phyloP scores from a whole-genome alignment of 1,140 invertebrate genomes.

The Probaryconus sp. region DNA sequence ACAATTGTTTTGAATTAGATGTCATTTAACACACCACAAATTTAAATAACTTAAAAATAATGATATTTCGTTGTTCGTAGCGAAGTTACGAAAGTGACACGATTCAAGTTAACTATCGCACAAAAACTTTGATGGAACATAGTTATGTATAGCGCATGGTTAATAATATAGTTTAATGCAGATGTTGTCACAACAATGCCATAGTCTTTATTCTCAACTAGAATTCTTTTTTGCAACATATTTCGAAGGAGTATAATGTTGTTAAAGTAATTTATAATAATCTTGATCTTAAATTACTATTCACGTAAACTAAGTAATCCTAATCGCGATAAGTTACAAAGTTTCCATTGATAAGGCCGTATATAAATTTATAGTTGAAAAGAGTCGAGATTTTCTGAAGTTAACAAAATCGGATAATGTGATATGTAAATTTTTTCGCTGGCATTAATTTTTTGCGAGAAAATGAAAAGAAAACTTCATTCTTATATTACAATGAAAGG shows the following conservation, averaged over 20 bases:
- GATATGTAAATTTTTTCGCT: too few species aligned
- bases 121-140: conserved; percentile 19
- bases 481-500: too few species aligned
- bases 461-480: too few species aligned
- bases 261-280: background rate
- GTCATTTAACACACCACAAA: conserved; percentile 28
- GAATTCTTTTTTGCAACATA: background rate
- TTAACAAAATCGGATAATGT: too few species aligned
- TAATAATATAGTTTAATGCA: conserved; percentile 28
- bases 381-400: too few species aligned
- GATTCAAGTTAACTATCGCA: conserved; percentile 31
- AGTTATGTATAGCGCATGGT: too few species aligned
- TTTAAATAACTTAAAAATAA: conserved; percentile 7
- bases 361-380: too few species aligned
- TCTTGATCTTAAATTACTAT: background rate
- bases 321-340: too few species aligned
- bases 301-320: too few species aligned
- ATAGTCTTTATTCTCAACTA: conserved; percentile 1
- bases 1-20: conserved; percentile 31
- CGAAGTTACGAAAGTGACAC: conserved; percentile 1
- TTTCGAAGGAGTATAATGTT: too few species aligned
- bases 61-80: conserved; percentile 34
- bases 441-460: too few species aligned
- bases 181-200: conserved; percentile 9
- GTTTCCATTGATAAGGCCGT: too few species aligned